phyloP scores from a whole-genome alignment of 1,140 invertebrate species.

The Zeugodacus cucurbitae region DNA sequence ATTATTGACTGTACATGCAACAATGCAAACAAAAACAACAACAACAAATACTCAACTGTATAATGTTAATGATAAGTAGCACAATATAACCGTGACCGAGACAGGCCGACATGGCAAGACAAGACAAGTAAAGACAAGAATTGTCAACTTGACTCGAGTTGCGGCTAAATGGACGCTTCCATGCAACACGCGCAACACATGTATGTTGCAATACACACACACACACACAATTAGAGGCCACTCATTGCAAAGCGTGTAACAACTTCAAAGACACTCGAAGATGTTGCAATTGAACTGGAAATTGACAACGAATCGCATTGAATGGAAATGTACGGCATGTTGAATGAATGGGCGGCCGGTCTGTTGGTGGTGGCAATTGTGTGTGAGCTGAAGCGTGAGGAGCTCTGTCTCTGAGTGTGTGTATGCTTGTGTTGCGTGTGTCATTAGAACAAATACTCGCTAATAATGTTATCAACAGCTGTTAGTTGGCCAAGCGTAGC shows the following conservation, averaged over 20 bases:
- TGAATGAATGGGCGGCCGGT: not conserved
- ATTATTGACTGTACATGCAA: not conserved
- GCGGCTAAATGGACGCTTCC: not conserved
- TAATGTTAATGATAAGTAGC: constrained; percentile 34
- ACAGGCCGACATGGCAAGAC: not conserved
- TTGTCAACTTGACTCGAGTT: constrained; percentile 22
- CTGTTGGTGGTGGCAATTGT: not conserved
- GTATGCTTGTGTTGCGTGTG: not conserved
- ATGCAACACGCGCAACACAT: not conserved
- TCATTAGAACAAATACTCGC: constrained; percentile 15
- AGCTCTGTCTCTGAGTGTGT: not conserved
- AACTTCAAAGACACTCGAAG: constrained; percentile 27
- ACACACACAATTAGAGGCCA: not conserved
- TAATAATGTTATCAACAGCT: constrained; percentile 28
- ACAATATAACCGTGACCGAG: not conserved
- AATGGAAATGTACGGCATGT: not conserved
- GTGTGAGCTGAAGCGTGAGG: not conserved
- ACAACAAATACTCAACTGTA: not conserved
- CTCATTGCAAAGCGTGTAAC: not conserved
- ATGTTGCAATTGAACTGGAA: constrained; percentile 36
- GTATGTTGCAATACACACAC: not conserved
- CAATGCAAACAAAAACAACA: constrained; percentile 13
- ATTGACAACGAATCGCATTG: constrained; percentile 8
- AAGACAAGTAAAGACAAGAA: not conserved
- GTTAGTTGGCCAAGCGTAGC: not conserved